Percentiles rank a stretch among this genome's conserved stretches.
Conservation (phyloP, 1,140 invertebrate genomes). For the Drosophila obscura region DNA sequence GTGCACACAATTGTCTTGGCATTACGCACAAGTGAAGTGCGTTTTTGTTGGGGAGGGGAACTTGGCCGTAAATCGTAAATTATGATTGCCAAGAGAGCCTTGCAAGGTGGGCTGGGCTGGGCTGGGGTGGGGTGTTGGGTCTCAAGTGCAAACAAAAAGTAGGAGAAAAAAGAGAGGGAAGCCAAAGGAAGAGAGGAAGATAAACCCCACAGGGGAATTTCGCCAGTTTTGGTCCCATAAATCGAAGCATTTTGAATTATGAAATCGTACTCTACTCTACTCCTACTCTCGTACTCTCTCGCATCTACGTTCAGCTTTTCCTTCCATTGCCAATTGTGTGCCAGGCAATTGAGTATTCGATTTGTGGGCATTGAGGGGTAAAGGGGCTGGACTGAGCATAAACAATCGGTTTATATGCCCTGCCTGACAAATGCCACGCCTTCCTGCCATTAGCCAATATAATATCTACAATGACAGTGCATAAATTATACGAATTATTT, state of each 20-base stretch:
- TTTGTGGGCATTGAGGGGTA: background rate
- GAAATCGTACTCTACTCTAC: constrained; percentile 34
- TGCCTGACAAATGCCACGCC: constrained; percentile 50
- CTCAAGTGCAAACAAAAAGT: constrained; percentile 48
- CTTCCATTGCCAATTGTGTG: constrained; percentile 37
- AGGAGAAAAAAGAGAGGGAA: background rate
- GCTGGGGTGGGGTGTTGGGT: constrained; percentile 6
- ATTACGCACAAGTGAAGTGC: constrained; percentile 47
- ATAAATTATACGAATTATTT: constrained; percentile 69
- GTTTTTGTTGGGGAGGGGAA: constrained; percentile 2
- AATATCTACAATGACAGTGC: constrained; percentile 54
- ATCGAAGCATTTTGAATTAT: constrained; percentile 67
- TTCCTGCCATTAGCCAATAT: constrained; percentile 47
- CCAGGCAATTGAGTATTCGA: constrained; percentile 41
- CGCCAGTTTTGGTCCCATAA: constrained; percentile 35
- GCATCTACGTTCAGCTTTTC: too few relatives aligned
- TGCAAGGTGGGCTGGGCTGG: too few relatives aligned
- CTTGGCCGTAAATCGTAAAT: constrained; percentile 51
- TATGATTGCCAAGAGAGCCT: constrained; percentile 39
- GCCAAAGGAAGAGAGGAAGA: constrained; percentile 11
- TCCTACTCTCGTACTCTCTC: too few relatives aligned
- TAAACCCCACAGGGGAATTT: constrained; percentile 18
- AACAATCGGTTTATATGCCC: constrained; percentile 57
- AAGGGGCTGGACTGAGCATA: background rate
- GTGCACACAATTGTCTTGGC: constrained; percentile 60